Conservation (phyloP, 2,113 vertebrate genomes). For the Oncorhynchus kisutch region DNA sequence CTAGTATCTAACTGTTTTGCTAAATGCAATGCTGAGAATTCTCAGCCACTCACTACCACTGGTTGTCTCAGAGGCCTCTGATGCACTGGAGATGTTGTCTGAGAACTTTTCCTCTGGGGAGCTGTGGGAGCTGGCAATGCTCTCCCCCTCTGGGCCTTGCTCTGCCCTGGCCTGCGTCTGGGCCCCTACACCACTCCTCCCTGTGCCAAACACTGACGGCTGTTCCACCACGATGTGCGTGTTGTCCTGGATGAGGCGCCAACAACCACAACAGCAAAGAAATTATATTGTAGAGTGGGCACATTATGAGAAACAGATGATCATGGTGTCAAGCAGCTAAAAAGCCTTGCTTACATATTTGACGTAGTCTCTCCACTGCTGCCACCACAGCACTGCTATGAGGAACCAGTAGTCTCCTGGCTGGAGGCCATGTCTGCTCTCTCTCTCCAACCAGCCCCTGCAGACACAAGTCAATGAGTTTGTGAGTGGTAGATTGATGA, state of each 20-base stretch:
- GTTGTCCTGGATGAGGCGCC: constrained; percentile 68
- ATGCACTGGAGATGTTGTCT: constrained; percentile 85
- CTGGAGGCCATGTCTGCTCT: constrained; percentile 84
- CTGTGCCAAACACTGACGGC: constrained; percentile 77
- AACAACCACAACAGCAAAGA: constrained; percentile 17
- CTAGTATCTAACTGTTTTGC: too few relatives aligned
- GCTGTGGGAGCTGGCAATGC: constrained; percentile 69
- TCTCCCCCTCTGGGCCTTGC: constrained; percentile 48
- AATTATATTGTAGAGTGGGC: too few relatives aligned
- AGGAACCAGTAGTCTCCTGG: constrained; percentile 88
- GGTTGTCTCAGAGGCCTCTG: constrained; percentile 84
- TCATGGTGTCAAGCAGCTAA: constrained; percentile 25
- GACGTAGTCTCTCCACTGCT: constrained; percentile 91
- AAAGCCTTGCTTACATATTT: constrained; percentile 80
- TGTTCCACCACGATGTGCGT: constrained; percentile 82
- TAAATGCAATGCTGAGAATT: too few relatives aligned
- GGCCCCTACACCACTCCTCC: constrained; percentile 63
- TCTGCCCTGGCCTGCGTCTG: constrained; percentile 52
- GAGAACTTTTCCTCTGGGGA: constrained; percentile 81
- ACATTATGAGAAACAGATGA: not conserved
- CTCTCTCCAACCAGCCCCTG: constrained; percentile 88
- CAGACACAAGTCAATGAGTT: not conserved
- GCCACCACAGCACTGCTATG: constrained; percentile 87
- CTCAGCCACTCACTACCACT: constrained; percentile 76
- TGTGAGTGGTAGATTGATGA: not conserved